phyloP scores from a whole-genome alignment of 2,113 vertebrate genomes.

The Coracopsis vasa region DNA sequence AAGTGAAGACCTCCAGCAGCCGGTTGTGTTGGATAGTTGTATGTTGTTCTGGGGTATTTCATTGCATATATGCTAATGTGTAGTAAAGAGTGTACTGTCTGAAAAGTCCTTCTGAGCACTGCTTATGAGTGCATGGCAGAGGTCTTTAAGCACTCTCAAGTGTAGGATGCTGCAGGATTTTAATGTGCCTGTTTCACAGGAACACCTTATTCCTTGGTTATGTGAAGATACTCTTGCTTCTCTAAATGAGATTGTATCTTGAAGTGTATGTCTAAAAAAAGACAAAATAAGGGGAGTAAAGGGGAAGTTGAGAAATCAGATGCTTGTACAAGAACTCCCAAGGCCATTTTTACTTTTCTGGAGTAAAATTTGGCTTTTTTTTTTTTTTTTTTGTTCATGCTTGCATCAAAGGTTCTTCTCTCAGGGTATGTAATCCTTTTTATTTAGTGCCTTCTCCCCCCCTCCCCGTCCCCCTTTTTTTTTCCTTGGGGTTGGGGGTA shows the following conservation, averaged over 20 bases:
- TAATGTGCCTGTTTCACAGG: background rate
- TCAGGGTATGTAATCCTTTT: background rate
- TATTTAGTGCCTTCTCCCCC: background rate
- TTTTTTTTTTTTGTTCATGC: background rate
- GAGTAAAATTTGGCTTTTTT: background rate
- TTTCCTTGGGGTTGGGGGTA: background rate
- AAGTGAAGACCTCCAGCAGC: background rate
- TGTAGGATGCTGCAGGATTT: background rate
- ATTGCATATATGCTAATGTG: rapidly evolving
- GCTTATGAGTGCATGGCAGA: rapidly evolving
- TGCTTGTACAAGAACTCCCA: background rate
- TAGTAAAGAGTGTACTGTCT: background rate
- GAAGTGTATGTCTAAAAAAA: background rate
- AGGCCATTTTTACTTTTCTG: background rate
- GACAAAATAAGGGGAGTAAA: background rate
- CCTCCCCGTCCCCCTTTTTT: no score
- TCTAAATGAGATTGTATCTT: background rate
- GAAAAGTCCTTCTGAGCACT: background rate
- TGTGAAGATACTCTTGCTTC: background rate
- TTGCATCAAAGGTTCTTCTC: background rate
- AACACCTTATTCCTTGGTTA: background rate
- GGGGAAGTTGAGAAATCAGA: background rate
- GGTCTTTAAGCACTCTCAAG: background rate
- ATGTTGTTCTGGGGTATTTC: background rate
- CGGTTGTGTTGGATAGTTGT: background rate